Percentiles rank a stretch among this genome's conserved stretches.
Conservation (phyloP, 1,140 invertebrate genomes). For the Phortica variegata region DNA sequence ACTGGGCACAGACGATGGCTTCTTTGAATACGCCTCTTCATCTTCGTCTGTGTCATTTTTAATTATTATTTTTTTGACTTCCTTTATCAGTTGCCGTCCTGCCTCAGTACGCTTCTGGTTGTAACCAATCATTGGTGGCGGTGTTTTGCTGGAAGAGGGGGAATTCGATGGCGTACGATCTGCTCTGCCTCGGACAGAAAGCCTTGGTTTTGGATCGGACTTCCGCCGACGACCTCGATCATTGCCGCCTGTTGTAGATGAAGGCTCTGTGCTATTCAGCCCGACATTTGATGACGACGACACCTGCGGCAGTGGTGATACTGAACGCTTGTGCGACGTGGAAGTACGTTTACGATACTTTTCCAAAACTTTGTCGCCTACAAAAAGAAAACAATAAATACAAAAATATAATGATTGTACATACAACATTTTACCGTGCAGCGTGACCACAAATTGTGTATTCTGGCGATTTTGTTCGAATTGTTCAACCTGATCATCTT, state of each 20-base stretch:
- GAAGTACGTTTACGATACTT: slow-evolving; percentile 24
- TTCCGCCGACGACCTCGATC: slow-evolving; percentile 17
- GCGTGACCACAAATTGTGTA: slow-evolving; percentile 66
- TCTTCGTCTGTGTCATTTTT: slow-evolving; percentile 47
- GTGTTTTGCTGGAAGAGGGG: slow-evolving; percentile 34
- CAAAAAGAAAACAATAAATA: not conserved
- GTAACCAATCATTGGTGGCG: slow-evolving; percentile 23
- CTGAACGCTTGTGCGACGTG: slow-evolving; percentile 20
- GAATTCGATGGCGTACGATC: slow-evolving; percentile 32
- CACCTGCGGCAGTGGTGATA: slow-evolving; percentile 30
- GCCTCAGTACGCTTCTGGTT: slow-evolving; percentile 42
- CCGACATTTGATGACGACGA: slow-evolving; percentile 31
- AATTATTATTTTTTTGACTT: slow-evolving; percentile 49
- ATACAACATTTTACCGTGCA: slow-evolving; percentile 59
- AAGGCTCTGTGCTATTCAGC: slow-evolving; percentile 29
- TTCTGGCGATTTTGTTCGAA: slow-evolving; percentile 33
- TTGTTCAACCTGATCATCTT: no score
- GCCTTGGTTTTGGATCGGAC: slow-evolving; percentile 4
- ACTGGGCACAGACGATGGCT: slow-evolving; percentile 6
- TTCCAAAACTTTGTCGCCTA: slow-evolving; percentile 29
- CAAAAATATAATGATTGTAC: slow-evolving; percentile 6
- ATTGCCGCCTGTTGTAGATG: slow-evolving; percentile 30
- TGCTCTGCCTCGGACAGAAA: no score
- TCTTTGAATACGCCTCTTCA: slow-evolving; percentile 24
- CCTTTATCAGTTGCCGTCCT: slow-evolving; percentile 44